Base-by-base conservation (phyloP, 2,888 invertebrate species). In the Horisme vitalbata region DNA sequence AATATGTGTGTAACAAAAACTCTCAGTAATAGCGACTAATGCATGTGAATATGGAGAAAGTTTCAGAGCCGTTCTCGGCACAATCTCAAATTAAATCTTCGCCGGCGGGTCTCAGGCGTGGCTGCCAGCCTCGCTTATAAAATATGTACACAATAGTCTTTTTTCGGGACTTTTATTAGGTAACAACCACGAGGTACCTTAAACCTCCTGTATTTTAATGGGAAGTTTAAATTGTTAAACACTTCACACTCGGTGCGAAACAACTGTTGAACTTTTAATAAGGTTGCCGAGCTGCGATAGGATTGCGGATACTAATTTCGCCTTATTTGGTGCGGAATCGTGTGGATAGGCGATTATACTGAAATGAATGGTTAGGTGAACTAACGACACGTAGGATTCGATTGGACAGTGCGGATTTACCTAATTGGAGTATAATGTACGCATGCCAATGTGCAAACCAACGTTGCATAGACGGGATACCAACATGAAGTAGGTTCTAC, bases 11-110 rank as follows among this genome's bases (percentile, higher is more conserved):
- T 71, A 74, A 75, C 76, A 76, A 78, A 77, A 79, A 75, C 68
- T 75, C 71, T 59, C 65, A 64, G 71, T 75, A 76, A 75, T 68
- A 75, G 71, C 72, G 62, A 73, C 78, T 82, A 82, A 83, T 81
- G 79, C 74, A 75, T 75, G 79, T 68, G 79, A 78, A 74, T 79
- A 81, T 80, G 77, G 75, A 70, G 70, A 81, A 83, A 84, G 80
- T 83, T 80, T 74, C 68, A 63, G 65, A 71, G 66, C 74, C 69
- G 67, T 74, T 73, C 71, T 60, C 70, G 57, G 74, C 82, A 68
- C 79, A 83, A 85, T 85, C 86, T 86, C 78, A 85, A 85, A 86
- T 86, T 82, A 83, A 85, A 85, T 85, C 84, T 83, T 66, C 57
- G 68, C 67, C 70, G 66, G 63, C 67, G 69, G 66, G 69, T 65